Evolutionary conservation across 2,113 vertebrate genomes (phyloP).

Genomic region (Ahaetulla prasina): DNA sequence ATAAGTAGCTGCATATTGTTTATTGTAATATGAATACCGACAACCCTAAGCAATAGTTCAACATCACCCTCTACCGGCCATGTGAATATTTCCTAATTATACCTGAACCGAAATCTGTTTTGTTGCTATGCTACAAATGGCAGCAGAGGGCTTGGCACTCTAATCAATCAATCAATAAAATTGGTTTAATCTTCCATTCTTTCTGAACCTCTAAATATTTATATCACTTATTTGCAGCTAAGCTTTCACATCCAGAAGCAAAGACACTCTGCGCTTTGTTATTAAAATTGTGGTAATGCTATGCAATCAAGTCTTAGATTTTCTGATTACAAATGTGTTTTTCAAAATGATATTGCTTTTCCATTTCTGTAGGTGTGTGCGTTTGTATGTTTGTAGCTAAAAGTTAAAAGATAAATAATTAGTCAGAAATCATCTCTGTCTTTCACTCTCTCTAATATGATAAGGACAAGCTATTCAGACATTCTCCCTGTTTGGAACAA

Average conservation of each 20-base stretch:
- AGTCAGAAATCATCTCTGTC: not conserved
- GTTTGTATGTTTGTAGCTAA: not conserved
- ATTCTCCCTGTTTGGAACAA: not conserved
- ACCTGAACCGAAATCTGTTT: not conserved
- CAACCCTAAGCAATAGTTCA: not conserved
- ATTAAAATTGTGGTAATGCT: not conserved
- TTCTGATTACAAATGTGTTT: not conserved
- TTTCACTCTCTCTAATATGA: not conserved
- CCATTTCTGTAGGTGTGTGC: not conserved
- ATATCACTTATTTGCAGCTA: not conserved
- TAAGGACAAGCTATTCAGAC: not conserved
- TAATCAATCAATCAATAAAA: not conserved
- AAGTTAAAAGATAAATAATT: not conserved
- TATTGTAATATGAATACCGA: not conserved
- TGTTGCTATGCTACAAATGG: conserved; percentile 5
- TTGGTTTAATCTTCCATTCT: not conserved
- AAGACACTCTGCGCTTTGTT: not conserved
- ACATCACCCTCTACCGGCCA: conserved; percentile 53
- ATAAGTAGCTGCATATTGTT: not conserved
- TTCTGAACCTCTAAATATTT: not conserved
- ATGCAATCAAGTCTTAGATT: conserved; percentile 5
- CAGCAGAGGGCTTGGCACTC: not conserved
- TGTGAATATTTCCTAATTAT: not conserved
- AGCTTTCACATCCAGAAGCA: conserved; percentile 19
- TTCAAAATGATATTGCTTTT: not conserved